These are phyloP conservation scores for Paraplagusia blochii DNA, from an alignment of 2,113 vertebrate genomes.

Conservation along the genomic window DNA sequence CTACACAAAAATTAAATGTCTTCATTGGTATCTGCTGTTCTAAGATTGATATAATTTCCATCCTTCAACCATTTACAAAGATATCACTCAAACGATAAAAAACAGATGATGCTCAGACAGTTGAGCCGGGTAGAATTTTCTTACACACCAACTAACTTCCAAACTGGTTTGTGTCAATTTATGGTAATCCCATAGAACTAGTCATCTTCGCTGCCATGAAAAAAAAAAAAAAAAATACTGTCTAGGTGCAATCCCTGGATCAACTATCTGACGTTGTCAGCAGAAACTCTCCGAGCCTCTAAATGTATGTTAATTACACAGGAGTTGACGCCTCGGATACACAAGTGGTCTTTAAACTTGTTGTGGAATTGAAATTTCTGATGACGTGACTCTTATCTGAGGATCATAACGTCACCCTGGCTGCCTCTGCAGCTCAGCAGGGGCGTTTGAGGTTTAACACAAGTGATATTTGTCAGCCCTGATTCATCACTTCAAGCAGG, in stretches of 20 bases:
- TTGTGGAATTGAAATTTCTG: conserved; percentile 38
- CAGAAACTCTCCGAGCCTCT: conserved; percentile 4
- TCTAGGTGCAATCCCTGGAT: background rate
- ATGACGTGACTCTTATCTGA: conserved; percentile 33
- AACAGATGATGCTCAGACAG: too few relatives aligned
- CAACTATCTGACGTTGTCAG: conserved; percentile 6
- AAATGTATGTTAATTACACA: conserved; percentile 36
- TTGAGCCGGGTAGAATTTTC: too few relatives aligned
- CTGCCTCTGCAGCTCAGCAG: background rate
- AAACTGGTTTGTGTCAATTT: background rate
- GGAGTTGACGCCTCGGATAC: conserved; percentile 19
- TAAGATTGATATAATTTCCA: too few relatives aligned
- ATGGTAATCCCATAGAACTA: background rate
- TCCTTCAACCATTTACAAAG: too few relatives aligned
- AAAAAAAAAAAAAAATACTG: background rate
- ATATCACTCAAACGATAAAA: too few relatives aligned
- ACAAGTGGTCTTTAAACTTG: conserved; percentile 47
- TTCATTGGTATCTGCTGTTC: too few relatives aligned
- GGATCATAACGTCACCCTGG: conserved; percentile 44
- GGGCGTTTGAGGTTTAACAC: background rate
- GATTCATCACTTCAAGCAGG: conserved; percentile 6
- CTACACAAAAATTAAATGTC: too few relatives aligned
- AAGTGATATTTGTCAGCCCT: background rate
- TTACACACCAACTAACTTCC: too few relatives aligned
- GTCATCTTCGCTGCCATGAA: background rate